A percentile compares a stretch with the other conserved stretches of the same genome.
These are phyloP conservation scores for Urocynchramus pylzowi DNA, from an alignment of 2,113 vertebrate species.

Conservation along the genomic window DNA sequence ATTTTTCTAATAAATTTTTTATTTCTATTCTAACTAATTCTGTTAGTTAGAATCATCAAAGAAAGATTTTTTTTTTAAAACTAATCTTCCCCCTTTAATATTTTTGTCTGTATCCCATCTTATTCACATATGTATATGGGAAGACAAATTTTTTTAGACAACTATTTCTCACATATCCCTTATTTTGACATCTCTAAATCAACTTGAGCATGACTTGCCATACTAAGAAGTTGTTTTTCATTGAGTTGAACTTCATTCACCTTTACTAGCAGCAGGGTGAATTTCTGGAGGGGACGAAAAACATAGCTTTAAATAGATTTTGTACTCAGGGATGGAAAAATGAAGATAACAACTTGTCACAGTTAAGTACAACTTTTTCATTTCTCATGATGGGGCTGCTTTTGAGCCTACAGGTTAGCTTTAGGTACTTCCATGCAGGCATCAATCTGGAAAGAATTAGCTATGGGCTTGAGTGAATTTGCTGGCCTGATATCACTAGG, in stretches of 20 bases:
- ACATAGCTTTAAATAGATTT: not conserved
- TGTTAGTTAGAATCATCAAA: not conserved
- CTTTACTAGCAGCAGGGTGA: not conserved
- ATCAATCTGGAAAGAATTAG: not conserved
- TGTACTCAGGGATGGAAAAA: not conserved
- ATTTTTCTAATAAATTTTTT: no score
- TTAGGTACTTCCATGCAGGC: not conserved
- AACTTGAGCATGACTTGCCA: not conserved
- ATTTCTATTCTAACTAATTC: no score
- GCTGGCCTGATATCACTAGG: not conserved
- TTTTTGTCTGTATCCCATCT: not conserved
- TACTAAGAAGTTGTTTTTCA: not conserved
- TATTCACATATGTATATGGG: not conserved
- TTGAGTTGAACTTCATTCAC: not conserved
- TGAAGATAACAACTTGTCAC: not conserved
- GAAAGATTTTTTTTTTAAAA: not conserved
- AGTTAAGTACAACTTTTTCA: not conserved
- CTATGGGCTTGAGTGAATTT: not conserved
- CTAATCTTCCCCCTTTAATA: not conserved
- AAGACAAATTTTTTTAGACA: not conserved
- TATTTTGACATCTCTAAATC: not conserved
- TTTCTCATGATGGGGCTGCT: not conserved
- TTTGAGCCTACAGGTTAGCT: not conserved
- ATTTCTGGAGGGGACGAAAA: not conserved
- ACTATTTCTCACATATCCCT: not conserved